Percentiles rank a stretch among this genome's conserved stretches.
These are phyloP conservation scores for Dipodomys stephensi DNA, from an alignment of 2,113 vertebrate species.

Conservation along the genomic window DNA sequence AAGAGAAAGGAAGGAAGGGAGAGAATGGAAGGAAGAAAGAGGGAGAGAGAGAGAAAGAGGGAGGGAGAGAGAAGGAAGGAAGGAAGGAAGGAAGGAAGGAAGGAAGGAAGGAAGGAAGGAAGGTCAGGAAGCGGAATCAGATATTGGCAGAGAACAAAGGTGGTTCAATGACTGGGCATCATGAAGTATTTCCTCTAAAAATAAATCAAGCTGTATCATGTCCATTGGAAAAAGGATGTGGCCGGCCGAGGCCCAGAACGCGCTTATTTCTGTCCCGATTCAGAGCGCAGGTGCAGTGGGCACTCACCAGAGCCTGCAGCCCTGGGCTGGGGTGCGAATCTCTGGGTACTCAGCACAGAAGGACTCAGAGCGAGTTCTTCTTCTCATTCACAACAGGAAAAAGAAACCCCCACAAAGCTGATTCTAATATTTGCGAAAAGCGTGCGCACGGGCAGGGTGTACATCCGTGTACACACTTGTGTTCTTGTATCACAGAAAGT, in stretches of 20 bases:
- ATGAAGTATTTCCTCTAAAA: not conserved
- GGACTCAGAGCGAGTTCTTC: not conserved
- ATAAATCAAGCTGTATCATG: not conserved
- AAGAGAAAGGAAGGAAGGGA: not conserved
- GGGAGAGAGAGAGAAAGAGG: too few relatives aligned
- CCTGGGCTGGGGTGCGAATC: too few relatives aligned
- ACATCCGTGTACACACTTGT: too few relatives aligned
- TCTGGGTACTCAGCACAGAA: too few relatives aligned
- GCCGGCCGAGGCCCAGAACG: not conserved
- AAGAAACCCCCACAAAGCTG: too few relatives aligned
- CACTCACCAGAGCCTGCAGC: too few relatives aligned
- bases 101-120: not conserved
- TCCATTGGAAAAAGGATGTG: not conserved
- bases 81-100: not conserved
- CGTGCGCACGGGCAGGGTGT: too few relatives aligned
- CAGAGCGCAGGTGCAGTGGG: not conserved
- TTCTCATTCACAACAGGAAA: not conserved
- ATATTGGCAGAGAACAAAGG: not conserved
- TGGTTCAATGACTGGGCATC: fast-evolving
- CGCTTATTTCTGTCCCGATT: not conserved
- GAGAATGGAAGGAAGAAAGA: too few relatives aligned
- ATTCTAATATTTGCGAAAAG: conserved; percentile 24
- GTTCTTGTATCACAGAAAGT: not conserved
- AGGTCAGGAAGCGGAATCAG: too few relatives aligned
- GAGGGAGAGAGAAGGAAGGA: not conserved